Evolutionary conservation across 2,888 invertebrate species (phyloP).

Genomic region (Venustoraphidia nigricollis): DNA sequence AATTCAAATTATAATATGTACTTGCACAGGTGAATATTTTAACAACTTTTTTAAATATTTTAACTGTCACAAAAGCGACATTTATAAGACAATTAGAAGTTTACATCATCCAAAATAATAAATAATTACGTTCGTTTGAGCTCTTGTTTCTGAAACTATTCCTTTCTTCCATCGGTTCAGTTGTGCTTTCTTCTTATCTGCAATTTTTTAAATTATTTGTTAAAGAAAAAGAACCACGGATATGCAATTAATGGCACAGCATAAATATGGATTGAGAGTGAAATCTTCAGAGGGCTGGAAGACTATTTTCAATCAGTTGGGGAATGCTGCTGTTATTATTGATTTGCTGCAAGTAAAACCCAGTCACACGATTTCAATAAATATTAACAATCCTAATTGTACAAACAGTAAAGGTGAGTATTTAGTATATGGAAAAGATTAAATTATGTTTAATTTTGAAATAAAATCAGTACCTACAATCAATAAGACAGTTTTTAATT

Average conservation of each 20-base stretch:
- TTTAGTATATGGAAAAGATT: too few species aligned
- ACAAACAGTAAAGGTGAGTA: conserved; percentile 37
- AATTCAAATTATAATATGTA: too few species aligned
- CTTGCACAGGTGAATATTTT: too few species aligned
- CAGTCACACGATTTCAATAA: conserved; percentile 39
- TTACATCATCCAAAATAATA: too few species aligned
- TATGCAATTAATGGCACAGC: conserved; percentile 48
- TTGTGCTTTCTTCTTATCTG: conserved; percentile 1
- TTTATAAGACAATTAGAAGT: too few species aligned
- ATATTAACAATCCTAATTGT: conserved; percentile 26
- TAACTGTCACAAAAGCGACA: too few species aligned
- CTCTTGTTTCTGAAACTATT: background rate
- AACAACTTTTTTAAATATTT: too few species aligned
- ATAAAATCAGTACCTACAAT: conserved; percentile 15
- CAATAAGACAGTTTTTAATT: conserved; percentile 7
- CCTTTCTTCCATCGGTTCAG: background rate
- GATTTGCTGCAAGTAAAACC: conserved; percentile 54
- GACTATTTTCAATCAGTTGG: conserved; percentile 40
- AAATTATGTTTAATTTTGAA: background rate
- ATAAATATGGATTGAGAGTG: conserved; percentile 46
- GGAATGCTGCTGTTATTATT: conserved; percentile 47
- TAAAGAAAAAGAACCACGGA: conserved; percentile 40
- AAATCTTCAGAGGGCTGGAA: conserved; percentile 33
- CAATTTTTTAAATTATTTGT: background rate
- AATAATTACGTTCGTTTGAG: too few species aligned